A percentile compares a stretch with the other conserved stretches of the same genome.
Evolutionary conservation across 30 jellyfish, hydroid and myxozoan species (phyloP).

Genomic region (Turritopsis rubra): DNA sequence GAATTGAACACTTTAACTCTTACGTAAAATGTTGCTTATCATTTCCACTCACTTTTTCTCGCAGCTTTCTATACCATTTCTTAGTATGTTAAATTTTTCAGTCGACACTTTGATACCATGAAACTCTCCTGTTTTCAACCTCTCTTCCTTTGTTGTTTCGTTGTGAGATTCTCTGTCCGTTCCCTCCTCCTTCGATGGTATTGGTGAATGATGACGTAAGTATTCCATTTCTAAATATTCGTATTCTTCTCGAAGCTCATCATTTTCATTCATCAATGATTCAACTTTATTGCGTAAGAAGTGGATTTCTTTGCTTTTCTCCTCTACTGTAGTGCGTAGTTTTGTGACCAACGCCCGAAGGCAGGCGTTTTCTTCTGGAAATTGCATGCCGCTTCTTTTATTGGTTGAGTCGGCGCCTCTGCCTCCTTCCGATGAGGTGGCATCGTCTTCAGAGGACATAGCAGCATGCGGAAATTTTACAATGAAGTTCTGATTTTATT

Average conservation of each 20-base stretch:
- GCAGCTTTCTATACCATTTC: not conserved
- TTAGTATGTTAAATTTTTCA: not conserved
- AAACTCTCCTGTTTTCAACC: not conserved
- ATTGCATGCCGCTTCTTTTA: not conserved
- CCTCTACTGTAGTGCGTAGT: not conserved
- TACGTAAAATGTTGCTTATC: no score
- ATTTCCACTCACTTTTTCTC: not conserved
- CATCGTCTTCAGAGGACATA: not conserved
- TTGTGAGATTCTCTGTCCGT: not conserved
- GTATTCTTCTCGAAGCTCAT: not conserved
- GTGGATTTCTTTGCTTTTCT: not conserved
- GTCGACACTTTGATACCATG: not conserved
- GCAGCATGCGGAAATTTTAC: not conserved
- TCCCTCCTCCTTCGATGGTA: no score
- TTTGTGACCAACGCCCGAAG: not conserved
- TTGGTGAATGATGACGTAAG: not conserved
- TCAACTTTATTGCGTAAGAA: not conserved
- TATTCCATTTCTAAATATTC: not conserved
- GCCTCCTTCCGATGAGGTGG: not conserved
- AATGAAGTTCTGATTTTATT: not conserved
- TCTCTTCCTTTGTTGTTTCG: no score
- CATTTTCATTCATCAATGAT: not conserved
- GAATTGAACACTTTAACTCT: not conserved
- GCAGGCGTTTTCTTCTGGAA: not conserved
- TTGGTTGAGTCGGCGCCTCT: not conserved